phyloP scores from a whole-genome alignment of 2,888 invertebrate species.

The Nematopogon swammerdamellus region DNA sequence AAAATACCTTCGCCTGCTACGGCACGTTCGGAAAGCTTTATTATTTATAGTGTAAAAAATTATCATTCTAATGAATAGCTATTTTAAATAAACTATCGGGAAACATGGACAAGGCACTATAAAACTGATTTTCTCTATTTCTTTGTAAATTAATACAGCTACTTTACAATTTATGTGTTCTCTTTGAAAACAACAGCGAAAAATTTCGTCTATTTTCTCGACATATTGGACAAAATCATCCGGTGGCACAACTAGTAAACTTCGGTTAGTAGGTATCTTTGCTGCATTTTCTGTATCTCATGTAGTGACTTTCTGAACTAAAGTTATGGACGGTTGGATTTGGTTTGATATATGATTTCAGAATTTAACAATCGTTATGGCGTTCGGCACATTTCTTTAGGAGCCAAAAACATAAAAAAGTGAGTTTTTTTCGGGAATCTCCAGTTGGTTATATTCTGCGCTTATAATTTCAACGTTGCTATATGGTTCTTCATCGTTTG shows the following conservation, averaged over 20 bases:
- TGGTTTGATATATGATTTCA: constrained; percentile 1
- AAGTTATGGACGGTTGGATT: background rate
- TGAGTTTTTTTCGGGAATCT: constrained; percentile 6
- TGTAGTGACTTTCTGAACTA: background rate
- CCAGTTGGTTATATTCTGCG: constrained; percentile 7
- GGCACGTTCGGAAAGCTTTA: too few relatives aligned
- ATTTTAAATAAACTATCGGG: too few relatives aligned
- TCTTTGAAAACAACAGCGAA: too few relatives aligned
- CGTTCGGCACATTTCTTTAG: constrained; percentile 2
- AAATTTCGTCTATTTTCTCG: background rate
- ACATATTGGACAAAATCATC: constrained; percentile 3
- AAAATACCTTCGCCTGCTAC: too few relatives aligned
- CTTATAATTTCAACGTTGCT: constrained; percentile 4
- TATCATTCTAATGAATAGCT: too few relatives aligned
- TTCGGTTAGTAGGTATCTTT: background rate
- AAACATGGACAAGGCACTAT: too few relatives aligned
- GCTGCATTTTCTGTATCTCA: too few relatives aligned
- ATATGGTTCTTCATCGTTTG: constrained; percentile 4
- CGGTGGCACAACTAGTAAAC: constrained; percentile 3
- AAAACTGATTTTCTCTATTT: too few relatives aligned
- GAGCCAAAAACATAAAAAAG: constrained; percentile 6
- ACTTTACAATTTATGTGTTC: too few relatives aligned
- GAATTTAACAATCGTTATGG: too few relatives aligned
- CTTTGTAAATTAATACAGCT: too few relatives aligned
- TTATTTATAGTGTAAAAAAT: too few relatives aligned